Evolutionary conservation across 1,140 invertebrate species (phyloP).

Genomic region (Ditylenchus dipsaci): DNA sequence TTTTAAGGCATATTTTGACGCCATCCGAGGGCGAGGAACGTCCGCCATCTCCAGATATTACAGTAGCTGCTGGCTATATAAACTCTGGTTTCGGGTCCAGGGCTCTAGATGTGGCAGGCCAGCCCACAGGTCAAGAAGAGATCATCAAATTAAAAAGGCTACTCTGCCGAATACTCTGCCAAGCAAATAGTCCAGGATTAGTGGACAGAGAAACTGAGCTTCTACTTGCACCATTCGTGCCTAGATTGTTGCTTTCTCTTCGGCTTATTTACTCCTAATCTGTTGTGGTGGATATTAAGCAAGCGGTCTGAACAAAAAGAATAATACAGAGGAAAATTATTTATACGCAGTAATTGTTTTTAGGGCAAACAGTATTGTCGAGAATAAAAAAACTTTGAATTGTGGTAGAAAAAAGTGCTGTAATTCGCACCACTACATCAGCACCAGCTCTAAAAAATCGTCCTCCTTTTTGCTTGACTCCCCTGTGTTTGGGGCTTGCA

Average conservation of each 20-base stretch:
- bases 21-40: conserved; percentile 57
- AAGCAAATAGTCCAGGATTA: conserved; percentile 7
- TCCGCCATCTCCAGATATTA: conserved; percentile 44
- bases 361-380: too few relatives aligned
- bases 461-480: too few relatives aligned
- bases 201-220: conserved; percentile 21
- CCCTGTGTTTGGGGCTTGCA: too few relatives aligned
- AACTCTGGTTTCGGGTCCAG: conserved; percentile 46
- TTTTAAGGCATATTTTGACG: conserved; percentile 34
- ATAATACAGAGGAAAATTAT: too few relatives aligned
- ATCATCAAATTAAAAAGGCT: conserved; percentile 32
- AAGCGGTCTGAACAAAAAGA: too few relatives aligned
- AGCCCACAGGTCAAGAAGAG: conserved; percentile 37
- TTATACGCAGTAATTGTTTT: too few relatives aligned
- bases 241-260: conserved; percentile 13
- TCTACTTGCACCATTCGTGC: conserved; percentile 26
- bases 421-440: too few relatives aligned
- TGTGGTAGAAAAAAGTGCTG: too few relatives aligned
- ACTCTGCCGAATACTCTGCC: conserved; percentile 18
- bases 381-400: too few relatives aligned
- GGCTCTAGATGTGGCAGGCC: conserved; percentile 36
- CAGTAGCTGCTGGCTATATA: conserved; percentile 46
- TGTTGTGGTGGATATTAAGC: conserved; percentile 19
- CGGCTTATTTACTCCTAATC: conserved; percentile 24
- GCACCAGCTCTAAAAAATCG: too few relatives aligned